phyloP scores from a whole-genome alignment of 2,888 invertebrate genomes.

The Polydrusus cervinus region DNA sequence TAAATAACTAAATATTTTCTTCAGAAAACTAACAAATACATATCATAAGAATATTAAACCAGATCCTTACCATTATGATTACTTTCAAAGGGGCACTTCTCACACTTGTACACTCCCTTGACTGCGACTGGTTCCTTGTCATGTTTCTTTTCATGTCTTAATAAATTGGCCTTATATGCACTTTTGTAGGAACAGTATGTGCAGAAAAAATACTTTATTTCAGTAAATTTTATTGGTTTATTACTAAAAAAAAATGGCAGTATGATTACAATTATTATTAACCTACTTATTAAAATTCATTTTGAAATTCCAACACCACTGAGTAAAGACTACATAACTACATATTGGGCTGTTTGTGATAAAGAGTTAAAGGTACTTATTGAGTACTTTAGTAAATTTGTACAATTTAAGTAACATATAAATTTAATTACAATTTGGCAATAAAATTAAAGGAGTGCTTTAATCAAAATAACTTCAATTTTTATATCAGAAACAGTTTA shows the following conservation, averaged over 20 bases:
- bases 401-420: too few species aligned
- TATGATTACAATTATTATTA: neutral
- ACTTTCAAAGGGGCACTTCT: constrained; percentile 36
- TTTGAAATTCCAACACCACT: neutral
- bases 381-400: too few species aligned
- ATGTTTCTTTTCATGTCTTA: constrained; percentile 32
- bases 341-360: too few species aligned
- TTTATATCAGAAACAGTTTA: too few species aligned
- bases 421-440: too few species aligned
- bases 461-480: too few species aligned
- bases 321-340: too few species aligned
- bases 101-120: constrained; percentile 21
- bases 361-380: too few species aligned
- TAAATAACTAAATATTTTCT: too few species aligned
- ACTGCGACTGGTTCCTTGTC: neutral
- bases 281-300: neutral
- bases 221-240: constrained; percentile 9
- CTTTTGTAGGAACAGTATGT: constrained; percentile 26
- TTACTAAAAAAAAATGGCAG: neutral
- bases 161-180: constrained; percentile 27
- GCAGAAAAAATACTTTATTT: constrained; percentile 20
- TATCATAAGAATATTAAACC: neutral
- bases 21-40: neutral
- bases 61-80: constrained; percentile 14
- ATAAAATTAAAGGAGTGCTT: too few species aligned